Base-by-base conservation (phyloP, 2,888 invertebrate genomes). In the Patella ulyssiponensis region DNA sequence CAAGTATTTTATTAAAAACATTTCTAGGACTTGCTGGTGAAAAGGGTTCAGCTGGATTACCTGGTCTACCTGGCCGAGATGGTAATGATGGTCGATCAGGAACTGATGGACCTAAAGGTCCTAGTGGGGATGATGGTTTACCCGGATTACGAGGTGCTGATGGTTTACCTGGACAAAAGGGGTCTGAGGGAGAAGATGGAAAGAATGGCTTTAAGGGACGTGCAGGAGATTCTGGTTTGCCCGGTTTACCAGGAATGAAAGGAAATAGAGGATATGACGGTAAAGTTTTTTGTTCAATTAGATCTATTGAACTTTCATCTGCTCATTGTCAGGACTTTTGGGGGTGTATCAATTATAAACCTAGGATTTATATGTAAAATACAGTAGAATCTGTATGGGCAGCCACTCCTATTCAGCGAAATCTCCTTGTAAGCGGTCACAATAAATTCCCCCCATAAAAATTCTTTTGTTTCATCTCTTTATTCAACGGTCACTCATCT, bases 31-130 rank as follows among this genome's bases (percentile, higher is more conserved):
- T 77, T n/a, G 53, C 77, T 77, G 82, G 82, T 27, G 76, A 73
- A 7, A 51, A n/a, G 83, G 87, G 83, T 83, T 56, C 75, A 9
- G 58, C 82, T 33, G 93, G 93, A 77, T 86, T 23, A 7, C 77
- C 88, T 52, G 86, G 86, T 64, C 51, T 75, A 12, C 27, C 44
- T 56, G 84, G 83, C 44, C 15, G 76, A 9, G 77, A 77, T 23
- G 84, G 84, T 33, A 77, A 77, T 7, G 17, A 14, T 64, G 84
- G 91, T 74, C 70, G 17, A 52, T 71, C 79, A 15, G 76, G 77
- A 12, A 14, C 12, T 64, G 64, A 64, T 64, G 64, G 64, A 64
- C 20, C 64, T 23, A 64, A 64, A 23, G 64, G 64, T 64, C 23
- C 20, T 20, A 12, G 15, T 64, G 84, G 83, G 33, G 17, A 76